Conservation (phyloP, 2,888 invertebrate genomes). For the Leucoma salicis region DNA sequence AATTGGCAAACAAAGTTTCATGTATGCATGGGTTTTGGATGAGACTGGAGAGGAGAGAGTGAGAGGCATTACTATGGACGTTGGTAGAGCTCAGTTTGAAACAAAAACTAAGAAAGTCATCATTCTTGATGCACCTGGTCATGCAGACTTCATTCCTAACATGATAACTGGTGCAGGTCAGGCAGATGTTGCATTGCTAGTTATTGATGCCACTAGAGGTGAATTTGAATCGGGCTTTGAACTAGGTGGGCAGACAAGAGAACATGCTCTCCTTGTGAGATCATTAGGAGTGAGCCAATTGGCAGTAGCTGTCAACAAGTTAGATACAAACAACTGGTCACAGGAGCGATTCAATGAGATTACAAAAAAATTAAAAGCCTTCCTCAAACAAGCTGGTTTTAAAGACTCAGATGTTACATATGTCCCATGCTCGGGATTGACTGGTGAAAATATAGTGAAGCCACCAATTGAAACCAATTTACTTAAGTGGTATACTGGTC, state of each 20-base stretch:
- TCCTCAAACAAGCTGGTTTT: slow-evolving; percentile 95
- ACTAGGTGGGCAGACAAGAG: slow-evolving; percentile 97
- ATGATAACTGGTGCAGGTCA: slow-evolving; percentile 99
- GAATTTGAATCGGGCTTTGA: slow-evolving; percentile 99
- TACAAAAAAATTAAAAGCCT: slow-evolving; percentile 88
- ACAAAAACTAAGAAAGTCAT: slow-evolving; percentile 91
- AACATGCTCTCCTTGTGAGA: slow-evolving; percentile 97
- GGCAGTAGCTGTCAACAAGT: slow-evolving; percentile 97
- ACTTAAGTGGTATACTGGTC: slow-evolving; percentile 91
- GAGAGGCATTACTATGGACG: slow-evolving; percentile 99
- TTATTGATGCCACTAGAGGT: slow-evolving; percentile 97
- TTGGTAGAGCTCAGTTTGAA: slow-evolving; percentile 96
- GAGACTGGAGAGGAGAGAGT: slow-evolving; percentile 98
- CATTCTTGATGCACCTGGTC: slow-evolving; percentile 98
- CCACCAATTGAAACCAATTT: slow-evolving; percentile 84
- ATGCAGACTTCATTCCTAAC: slow-evolving; percentile 99
- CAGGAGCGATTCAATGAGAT: slow-evolving; percentile 95
- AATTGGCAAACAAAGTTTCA: slow-evolving; percentile 98
- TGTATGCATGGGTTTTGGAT: slow-evolving; percentile 99
- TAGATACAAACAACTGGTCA: slow-evolving; percentile 98
- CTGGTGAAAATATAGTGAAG: slow-evolving; percentile 94
- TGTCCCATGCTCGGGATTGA: slow-evolving; percentile 98
- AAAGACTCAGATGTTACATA: slow-evolving; percentile 92
- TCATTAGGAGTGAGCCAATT: slow-evolving; percentile 95
- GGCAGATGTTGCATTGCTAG: slow-evolving; percentile 98